phyloP scores from a whole-genome alignment of 2,113 vertebrate genomes.

The Halcyon senegalensis region DNA sequence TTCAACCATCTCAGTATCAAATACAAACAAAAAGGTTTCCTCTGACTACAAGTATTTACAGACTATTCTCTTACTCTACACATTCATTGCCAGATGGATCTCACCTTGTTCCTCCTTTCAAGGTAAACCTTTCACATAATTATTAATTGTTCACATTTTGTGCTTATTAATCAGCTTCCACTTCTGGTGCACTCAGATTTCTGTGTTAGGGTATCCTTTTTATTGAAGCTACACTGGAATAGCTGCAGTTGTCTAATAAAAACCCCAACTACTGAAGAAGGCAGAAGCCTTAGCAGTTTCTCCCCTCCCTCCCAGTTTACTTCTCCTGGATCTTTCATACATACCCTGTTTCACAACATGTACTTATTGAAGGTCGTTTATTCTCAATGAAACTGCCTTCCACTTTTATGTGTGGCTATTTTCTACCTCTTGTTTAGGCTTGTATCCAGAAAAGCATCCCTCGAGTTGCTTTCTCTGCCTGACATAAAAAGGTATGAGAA shows the following conservation, averaged over 20 bases:
- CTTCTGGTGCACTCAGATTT: neutral
- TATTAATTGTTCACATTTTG: neutral
- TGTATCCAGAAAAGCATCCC: neutral
- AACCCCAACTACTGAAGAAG: neutral
- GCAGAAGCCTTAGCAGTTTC: accelerated
- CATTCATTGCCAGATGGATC: neutral
- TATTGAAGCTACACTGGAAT: neutral
- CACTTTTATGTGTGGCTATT: neutral
- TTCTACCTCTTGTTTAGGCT: neutral
- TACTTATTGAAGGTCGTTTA: neutral
- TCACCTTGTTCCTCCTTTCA: neutral
- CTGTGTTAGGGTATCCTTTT: neutral
- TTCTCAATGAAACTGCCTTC: neutral
- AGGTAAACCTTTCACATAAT: neutral
- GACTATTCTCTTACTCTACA: neutral
- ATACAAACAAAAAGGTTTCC: neutral
- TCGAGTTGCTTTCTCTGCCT: neutral
- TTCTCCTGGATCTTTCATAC: neutral
- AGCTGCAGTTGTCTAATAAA: neutral
- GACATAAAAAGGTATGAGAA: neutral
- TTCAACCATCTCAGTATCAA: neutral
- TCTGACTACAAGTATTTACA: neutral
- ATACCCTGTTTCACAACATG: accelerated
- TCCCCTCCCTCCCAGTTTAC: neutral
- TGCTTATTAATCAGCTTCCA: neutral